Percentiles rank a stretch among this genome's conserved stretches.
Evolutionary conservation across 1,140 invertebrate genomes (phyloP).

Genomic region (Neelides sp.): DNA sequence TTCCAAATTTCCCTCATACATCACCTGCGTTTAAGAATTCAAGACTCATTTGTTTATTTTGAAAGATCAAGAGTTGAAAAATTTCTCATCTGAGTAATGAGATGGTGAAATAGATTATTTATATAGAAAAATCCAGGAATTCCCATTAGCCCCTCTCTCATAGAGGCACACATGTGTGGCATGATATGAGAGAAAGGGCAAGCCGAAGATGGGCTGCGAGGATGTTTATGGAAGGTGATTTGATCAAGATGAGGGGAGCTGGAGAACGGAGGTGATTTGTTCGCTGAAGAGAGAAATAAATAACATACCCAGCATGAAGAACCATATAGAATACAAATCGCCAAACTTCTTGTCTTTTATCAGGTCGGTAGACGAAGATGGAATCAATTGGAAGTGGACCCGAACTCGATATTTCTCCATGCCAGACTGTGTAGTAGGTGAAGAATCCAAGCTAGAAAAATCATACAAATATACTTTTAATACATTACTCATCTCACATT

Average conservation of each 20-base stretch:
- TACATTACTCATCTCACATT: no score
- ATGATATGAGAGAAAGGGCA: no score
- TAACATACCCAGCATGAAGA: conserved; percentile 74
- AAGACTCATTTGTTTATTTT: no score
- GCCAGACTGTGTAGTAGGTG: conserved; percentile 71
- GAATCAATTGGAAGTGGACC: conserved; percentile 85
- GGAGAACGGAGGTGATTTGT: not conserved
- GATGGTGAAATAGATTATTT: no score
- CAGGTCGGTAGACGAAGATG: conserved; percentile 83
- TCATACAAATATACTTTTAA: conserved; percentile 16
- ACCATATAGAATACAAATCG: conserved; percentile 90
- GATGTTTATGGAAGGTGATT: not conserved
- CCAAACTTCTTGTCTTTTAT: conserved; percentile 81
- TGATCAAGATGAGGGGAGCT: not conserved
- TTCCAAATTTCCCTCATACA: no score
- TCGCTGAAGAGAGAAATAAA: not conserved
- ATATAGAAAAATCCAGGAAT: no score
- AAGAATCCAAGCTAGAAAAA: conserved; percentile 74
- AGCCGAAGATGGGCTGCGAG: not conserved
- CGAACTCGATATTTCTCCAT: conserved; percentile 66
- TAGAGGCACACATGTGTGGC: no score
- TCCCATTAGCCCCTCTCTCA: no score
- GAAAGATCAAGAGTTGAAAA: no score
- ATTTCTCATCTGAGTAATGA: no score
- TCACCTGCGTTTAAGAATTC: no score